Evolutionary conservation across 2,888 invertebrate species (phyloP).

Genomic region (Ptychoptera albimana): DNA sequence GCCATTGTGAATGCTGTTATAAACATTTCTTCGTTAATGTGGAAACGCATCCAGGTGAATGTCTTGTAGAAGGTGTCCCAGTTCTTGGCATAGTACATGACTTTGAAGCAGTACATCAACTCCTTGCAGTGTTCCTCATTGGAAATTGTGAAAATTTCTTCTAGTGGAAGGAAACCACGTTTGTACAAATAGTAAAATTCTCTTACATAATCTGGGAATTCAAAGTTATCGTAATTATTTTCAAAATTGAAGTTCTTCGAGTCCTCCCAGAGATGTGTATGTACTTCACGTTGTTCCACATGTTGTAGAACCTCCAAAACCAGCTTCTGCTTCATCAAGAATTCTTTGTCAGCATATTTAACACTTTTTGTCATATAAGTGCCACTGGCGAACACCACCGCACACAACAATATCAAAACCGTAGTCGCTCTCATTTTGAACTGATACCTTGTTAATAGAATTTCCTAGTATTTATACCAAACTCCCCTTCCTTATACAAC

Average conservation of each 20-base stretch:
- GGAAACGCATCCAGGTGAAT: slow-evolving; percentile 43
- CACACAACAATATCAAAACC: slow-evolving; percentile 19
- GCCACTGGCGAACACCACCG: slow-evolving; percentile 16
- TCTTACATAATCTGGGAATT: slow-evolving; percentile 6
- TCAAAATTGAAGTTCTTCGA: slow-evolving; percentile 7
- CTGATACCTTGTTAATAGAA: no score
- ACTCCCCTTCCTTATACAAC: no score
- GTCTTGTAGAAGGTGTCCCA: slow-evolving; percentile 41
- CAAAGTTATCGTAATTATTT: background rate
- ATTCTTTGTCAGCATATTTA: slow-evolving; percentile 12
- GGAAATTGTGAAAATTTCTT: slow-evolving; percentile 37
- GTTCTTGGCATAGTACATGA: slow-evolving; percentile 42
- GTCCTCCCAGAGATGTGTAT: slow-evolving; percentile 8
- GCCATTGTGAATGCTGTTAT: slow-evolving; percentile 51
- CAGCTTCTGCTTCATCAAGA: slow-evolving; percentile 9
- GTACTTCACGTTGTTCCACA: slow-evolving; percentile 9
- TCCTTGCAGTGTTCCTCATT: slow-evolving; percentile 30
- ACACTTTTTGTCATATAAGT: slow-evolving; percentile 16
- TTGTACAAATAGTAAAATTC: slow-evolving; percentile 5
- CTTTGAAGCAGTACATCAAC: slow-evolving; percentile 36
- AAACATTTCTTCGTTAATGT: slow-evolving; percentile 59
- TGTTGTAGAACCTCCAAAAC: slow-evolving; percentile 9
- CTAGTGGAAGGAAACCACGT: slow-evolving; percentile 35
- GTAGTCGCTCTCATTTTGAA: slow-evolving; percentile 21
- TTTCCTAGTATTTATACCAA: no score